phyloP scores from a whole-genome alignment of 2,888 invertebrate genomes.

The Gnatocerus cornutus region DNA sequence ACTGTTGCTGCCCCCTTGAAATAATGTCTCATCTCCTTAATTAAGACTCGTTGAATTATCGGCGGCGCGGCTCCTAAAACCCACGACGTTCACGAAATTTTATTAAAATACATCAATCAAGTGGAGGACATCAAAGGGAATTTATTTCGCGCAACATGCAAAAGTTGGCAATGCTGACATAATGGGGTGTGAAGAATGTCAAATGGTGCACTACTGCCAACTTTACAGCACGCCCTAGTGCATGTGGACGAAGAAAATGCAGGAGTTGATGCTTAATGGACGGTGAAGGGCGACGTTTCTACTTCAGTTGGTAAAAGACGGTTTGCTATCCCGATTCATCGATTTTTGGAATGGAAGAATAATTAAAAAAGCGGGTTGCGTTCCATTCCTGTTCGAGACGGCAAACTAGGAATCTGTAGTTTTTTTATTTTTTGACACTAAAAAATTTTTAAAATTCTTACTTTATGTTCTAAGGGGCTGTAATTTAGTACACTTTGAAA shows the following conservation, averaged over 20 bases:
- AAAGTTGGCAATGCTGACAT: conserved; percentile 21
- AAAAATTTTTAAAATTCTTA: too few relatives aligned
- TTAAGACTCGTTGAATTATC: conserved; percentile 53
- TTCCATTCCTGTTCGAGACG: too few relatives aligned
- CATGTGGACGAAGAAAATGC: not conserved
- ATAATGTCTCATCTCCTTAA: conserved; percentile 52
- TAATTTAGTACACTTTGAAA: too few relatives aligned
- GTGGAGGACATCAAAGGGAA: conserved; percentile 29
- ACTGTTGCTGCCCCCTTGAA: conserved; percentile 46
- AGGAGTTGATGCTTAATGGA: not conserved
- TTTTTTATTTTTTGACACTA: too few relatives aligned
- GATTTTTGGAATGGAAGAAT: too few relatives aligned
- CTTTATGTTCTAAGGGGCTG: too few relatives aligned
- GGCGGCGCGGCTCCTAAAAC: conserved; percentile 29
- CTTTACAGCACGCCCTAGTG: not conserved
- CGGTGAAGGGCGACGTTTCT: too few relatives aligned
- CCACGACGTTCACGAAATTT: conserved; percentile 41
- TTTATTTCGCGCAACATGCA: conserved; percentile 27
- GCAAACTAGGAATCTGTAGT: too few relatives aligned
- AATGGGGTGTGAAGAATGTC: conserved; percentile 18
- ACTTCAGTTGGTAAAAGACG: too few relatives aligned
- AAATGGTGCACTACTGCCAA: conserved; percentile 1
- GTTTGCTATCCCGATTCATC: too few relatives aligned
- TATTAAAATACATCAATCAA: conserved; percentile 56
- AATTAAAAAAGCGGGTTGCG: too few relatives aligned